Base-by-base conservation (phyloP, 1,140 invertebrate species). In the Zaprionus vittiger region DNA sequence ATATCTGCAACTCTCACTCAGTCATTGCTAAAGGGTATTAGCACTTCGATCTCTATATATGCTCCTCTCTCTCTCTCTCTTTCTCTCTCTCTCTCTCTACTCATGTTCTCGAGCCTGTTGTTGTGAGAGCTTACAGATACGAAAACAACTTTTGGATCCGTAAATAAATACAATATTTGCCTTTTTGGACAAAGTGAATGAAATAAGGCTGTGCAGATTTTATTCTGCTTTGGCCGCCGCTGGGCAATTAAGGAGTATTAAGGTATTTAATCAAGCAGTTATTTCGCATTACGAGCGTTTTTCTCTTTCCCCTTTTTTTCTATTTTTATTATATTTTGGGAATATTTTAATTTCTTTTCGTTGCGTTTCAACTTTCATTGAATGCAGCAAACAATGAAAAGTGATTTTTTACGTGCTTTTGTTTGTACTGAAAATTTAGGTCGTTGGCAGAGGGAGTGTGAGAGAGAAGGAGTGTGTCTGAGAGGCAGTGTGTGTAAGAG, bases 321-420 rank as follows among this genome's bases (percentile, higher is more conserved):
- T 47, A 41, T 47, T 47, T 47, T 47, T 47, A 11, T 34, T 9
- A 34, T 34, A 34, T 34, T 34, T 34, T 34, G 9, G n/a, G 6
- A 47, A 47, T 47, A 47, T 65, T 76, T 47, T n/a, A 47, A 47
- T 47, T 44, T 44, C n/a, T 17, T 44, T 72, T 65, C 37, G 55
- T 6, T 52, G 64, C 34, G 47, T 47, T 70, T 56, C 55, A 83
- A 71, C 75, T 81, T 84, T 90, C 79, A 79, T 76, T 90, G 81
- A 81, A 74, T 90, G 79, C 68, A 60, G 63, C 60, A 72, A 66
- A 80, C 67, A 84, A 84, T 81, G 73, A 65, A 81, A 77, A 77
- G 66, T 61, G 68, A 34, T 72, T 85, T 89, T 90, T 64, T 28
- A 81, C 81, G 84, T 90, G 68, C 84, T 84, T 89, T 74, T 82